Evolutionary conservation across 2,797 vertebrate genomes (phyloP).

Genomic region (Oceanodroma leucorhoa): DNA sequence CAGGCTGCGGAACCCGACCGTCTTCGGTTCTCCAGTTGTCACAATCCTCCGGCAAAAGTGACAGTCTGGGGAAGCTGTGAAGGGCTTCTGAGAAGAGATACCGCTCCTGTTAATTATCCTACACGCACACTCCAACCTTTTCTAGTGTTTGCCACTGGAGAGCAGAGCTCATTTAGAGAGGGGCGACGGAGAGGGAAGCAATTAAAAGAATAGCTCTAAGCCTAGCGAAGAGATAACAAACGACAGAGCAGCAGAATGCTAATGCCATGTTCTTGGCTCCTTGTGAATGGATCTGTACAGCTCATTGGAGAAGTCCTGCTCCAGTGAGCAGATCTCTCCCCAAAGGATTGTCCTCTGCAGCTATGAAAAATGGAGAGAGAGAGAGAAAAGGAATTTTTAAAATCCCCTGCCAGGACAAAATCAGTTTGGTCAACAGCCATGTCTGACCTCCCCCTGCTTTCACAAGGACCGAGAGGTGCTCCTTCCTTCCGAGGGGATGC

Average conservation of each 20-base stretch:
- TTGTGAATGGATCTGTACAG: background rate
- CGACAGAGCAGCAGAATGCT: background rate
- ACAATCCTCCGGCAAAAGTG: background rate
- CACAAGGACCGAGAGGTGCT: background rate
- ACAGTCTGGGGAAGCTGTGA: background rate
- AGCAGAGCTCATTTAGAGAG: constrained; percentile 14
- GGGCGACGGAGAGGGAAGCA: background rate
- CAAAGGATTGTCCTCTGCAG: background rate
- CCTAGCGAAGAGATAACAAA: background rate
- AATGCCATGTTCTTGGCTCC: background rate
- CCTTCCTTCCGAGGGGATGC: background rate
- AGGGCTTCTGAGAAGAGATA: background rate
- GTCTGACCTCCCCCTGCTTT: background rate
- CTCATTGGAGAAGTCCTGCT: background rate
- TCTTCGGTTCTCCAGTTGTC: background rate
- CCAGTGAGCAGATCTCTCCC: background rate
- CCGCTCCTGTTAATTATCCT: background rate
- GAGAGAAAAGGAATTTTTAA: background rate
- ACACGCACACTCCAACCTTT: background rate
- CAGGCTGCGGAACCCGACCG: background rate
- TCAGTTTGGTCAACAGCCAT: background rate
- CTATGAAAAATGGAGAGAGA: background rate
- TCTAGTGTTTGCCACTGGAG: constrained; percentile 13
- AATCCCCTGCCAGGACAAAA: background rate
- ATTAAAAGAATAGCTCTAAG: constrained; percentile 39